Conservation (phyloP, 2,797 vertebrate species). For the Clarias platycephalus region DNA sequence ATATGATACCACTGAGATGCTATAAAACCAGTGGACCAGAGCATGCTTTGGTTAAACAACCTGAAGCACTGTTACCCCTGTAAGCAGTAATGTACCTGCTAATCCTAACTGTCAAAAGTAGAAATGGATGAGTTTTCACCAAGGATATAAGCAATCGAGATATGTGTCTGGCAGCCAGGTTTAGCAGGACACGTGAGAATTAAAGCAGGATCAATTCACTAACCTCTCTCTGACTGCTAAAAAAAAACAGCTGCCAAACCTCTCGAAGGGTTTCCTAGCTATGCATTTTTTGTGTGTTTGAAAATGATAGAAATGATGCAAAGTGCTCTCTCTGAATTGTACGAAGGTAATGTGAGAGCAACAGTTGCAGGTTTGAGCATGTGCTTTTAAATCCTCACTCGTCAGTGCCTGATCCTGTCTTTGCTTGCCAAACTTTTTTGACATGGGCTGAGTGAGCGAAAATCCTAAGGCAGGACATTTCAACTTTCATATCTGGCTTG, state of each 20-base stretch:
- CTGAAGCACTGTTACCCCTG: not conserved
- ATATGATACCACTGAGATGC: not conserved
- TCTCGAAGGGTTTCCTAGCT: not conserved
- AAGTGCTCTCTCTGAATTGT: slow-evolving; percentile 29
- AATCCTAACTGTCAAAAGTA: slow-evolving; percentile 8
- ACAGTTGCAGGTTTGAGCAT: slow-evolving; percentile 50
- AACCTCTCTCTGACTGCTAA: slow-evolving; percentile 25
- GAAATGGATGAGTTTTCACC: not conserved
- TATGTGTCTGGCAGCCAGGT: not conserved
- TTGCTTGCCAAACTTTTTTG: slow-evolving; percentile 33
- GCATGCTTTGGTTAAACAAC: not conserved
- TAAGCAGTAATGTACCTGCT: slow-evolving; percentile 6
- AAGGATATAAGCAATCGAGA: not conserved
- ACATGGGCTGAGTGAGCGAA: slow-evolving; percentile 32
- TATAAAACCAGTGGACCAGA: not conserved
- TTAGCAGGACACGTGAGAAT: not conserved
- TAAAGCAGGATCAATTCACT: slow-evolving; percentile 11
- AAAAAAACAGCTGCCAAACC: slow-evolving; percentile 48
- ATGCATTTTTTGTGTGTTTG: not conserved
- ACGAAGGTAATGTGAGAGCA: slow-evolving; percentile 33
- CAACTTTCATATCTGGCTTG: not conserved
- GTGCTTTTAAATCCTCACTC: slow-evolving; percentile 35
- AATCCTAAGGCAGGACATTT: not conserved
- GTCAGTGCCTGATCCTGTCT: slow-evolving; percentile 15
- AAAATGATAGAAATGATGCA: slow-evolving; percentile 17